Conservation (phyloP, 2,888 invertebrate species). For the Masnerella sp. region DNA sequence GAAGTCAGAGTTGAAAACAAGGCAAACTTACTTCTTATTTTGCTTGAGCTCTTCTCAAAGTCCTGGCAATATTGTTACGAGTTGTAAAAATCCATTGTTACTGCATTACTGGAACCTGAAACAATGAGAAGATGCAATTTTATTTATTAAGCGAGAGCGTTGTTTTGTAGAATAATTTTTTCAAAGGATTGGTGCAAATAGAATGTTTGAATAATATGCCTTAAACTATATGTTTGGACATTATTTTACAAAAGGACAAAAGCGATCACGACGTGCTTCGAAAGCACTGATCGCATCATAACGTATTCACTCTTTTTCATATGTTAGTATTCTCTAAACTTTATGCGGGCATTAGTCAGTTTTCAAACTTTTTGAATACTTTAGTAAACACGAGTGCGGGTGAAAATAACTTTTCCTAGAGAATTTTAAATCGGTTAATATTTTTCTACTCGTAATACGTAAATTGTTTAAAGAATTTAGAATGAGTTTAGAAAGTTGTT, state of each 20-base stretch:
- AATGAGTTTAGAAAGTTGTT: no score
- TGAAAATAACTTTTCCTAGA: constrained; percentile 10
- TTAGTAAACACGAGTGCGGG: constrained; percentile 19
- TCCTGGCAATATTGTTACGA: constrained; percentile 22
- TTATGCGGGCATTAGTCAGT: constrained; percentile 9
- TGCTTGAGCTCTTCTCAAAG: neutral
- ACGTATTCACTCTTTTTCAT: constrained; percentile 1
- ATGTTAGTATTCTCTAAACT: constrained; percentile 1
- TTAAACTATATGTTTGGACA: no score
- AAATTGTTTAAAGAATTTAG: no score
- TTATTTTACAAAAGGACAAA: no score
- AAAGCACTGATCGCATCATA: no score
- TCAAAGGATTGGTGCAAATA: no score
- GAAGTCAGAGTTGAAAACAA: neutral
- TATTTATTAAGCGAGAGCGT: no score
- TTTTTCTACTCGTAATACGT: no score
- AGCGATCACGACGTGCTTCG: no score
- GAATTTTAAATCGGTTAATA: constrained; percentile 16
- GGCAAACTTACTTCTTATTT: neutral
- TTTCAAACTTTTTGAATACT: constrained; percentile 24
- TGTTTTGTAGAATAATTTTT: no score
- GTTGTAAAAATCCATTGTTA: constrained; percentile 1
- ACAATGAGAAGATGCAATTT: no score
- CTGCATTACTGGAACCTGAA: constrained; percentile 11
- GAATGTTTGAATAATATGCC: no score